Percentiles rank a stretch among this genome's conserved stretches.
phyloP scores from a whole-genome alignment of 2,113 vertebrate genomes.

The Chelonoidis abingdonii region DNA sequence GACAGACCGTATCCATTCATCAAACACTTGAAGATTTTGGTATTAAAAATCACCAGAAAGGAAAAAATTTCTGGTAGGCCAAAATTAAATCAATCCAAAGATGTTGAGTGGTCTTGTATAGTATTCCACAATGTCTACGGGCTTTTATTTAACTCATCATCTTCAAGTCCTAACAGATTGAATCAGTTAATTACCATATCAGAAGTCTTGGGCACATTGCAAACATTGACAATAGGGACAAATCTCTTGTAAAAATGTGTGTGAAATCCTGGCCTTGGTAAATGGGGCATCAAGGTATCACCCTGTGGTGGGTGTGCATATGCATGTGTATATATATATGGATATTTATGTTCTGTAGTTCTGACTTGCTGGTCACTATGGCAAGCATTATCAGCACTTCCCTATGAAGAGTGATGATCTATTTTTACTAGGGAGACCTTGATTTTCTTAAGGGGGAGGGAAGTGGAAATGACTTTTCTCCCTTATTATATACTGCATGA shows the following conservation, averaged over 20 bases:
- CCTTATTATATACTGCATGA: conserved; percentile 53
- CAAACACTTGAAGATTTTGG: not conserved
- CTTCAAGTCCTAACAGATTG: not conserved
- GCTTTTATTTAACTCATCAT: not conserved
- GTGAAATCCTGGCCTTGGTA: fast-evolving
- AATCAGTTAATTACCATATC: not conserved
- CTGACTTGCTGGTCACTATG: fast-evolving
- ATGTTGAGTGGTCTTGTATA: not conserved
- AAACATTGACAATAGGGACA: not conserved
- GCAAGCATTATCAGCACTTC: not conserved
- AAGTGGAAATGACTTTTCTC: not conserved
- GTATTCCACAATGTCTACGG: not conserved
- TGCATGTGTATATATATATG: not conserved
- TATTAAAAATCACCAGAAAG: not conserved
- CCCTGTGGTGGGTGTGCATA: fast-evolving
- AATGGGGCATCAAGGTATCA: fast-evolving
- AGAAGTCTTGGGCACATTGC: not conserved
- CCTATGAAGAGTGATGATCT: not conserved
- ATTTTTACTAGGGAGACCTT: not conserved
- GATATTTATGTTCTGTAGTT: not conserved
- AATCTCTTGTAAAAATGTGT: not conserved
- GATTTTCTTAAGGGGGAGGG: not conserved
- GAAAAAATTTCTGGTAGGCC: not conserved
- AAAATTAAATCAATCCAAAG: not conserved
- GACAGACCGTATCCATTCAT: not conserved